A percentile compares a stretch with the other conserved stretches of the same genome.
phyloP scores from a whole-genome alignment of 2,888 invertebrate genomes.

The Hyalella azteca region DNA sequence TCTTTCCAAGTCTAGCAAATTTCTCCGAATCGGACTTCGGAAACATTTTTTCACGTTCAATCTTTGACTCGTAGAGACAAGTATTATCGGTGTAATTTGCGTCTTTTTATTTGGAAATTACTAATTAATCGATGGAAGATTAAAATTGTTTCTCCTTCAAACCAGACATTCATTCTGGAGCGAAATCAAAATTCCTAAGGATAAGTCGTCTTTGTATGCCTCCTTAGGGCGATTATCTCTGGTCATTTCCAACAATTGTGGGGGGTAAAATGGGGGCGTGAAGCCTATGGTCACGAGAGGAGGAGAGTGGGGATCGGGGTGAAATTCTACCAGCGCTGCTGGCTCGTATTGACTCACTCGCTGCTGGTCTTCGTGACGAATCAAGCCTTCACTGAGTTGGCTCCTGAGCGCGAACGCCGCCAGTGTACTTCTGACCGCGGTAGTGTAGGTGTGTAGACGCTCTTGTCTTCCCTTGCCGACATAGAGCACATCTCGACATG shows the following conservation, averaged over 20 bases:
- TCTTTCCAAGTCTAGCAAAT: no score
- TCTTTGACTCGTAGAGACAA: no score
- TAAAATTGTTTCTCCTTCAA: not conserved
- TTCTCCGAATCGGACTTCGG: no score
- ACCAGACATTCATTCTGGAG: not conserved
- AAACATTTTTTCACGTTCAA: no score
- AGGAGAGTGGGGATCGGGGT: slow-evolving; percentile 52
- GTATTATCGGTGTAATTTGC: not conserved
- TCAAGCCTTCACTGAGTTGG: slow-evolving; percentile 53
- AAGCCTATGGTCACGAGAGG: slow-evolving; percentile 47
- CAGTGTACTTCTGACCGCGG: slow-evolving; percentile 50
- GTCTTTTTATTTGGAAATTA: not conserved
- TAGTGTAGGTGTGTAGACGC: slow-evolving; percentile 40
- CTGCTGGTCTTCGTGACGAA: slow-evolving; percentile 56
- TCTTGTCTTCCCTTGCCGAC: slow-evolving; percentile 16
- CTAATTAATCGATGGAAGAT: not conserved
- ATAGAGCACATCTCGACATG: slow-evolving; percentile 23
- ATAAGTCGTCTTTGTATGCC: not conserved
- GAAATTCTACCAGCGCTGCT: slow-evolving; percentile 55
- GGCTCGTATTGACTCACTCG: slow-evolving; percentile 58
- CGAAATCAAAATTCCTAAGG: not conserved
- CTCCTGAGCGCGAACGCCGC: not conserved
- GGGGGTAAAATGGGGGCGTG: slow-evolving; percentile 29
- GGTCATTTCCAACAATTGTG: slow-evolving; percentile 17
- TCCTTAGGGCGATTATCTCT: not conserved